These are phyloP conservation scores for Thelaira solivaga DNA, from an alignment of 2,888 invertebrate genomes.

Conservation along the genomic window DNA sequence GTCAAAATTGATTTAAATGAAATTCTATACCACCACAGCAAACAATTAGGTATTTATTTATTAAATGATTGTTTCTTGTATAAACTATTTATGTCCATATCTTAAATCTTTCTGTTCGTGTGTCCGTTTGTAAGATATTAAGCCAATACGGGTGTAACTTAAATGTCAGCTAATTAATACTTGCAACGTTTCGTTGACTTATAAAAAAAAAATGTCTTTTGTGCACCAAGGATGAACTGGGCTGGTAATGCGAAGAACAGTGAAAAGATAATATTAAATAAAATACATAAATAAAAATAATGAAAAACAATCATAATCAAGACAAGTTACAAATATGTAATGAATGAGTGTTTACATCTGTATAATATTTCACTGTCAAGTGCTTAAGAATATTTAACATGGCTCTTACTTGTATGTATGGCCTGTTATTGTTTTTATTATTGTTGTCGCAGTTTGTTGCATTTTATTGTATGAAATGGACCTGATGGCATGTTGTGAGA, in stretches of 20 bases:
- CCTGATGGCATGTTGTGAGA: constrained; percentile 49
- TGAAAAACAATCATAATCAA: constrained; percentile 56
- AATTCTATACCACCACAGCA: background rate
- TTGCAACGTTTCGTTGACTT: constrained; percentile 28
- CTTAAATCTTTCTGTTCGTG: background rate
- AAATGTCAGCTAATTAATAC: constrained; percentile 56
- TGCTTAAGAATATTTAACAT: constrained; percentile 45
- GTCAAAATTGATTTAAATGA: background rate
- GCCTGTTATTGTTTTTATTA: background rate
- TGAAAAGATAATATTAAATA: constrained; percentile 21
- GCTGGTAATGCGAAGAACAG: constrained; percentile 12
- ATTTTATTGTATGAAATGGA: constrained; percentile 25
- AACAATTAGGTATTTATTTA: too few species aligned
- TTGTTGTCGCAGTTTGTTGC: background rate
- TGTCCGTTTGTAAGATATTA: background rate
- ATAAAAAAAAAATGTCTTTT: constrained; percentile 26
- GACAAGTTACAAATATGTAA: constrained; percentile 62
- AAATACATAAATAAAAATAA: constrained; percentile 46
- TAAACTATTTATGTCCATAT: background rate
- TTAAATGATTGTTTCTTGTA: background rate
- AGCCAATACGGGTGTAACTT: constrained; percentile 52
- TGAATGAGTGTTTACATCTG: constrained; percentile 62
- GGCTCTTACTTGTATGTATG: background rate
- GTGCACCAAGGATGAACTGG: constrained; percentile 6
- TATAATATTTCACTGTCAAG: constrained; percentile 63